Percentiles rank a stretch among this genome's conserved stretches.
Conservation (phyloP, 2,113 vertebrate species). For the Lynx canadensis region DNA sequence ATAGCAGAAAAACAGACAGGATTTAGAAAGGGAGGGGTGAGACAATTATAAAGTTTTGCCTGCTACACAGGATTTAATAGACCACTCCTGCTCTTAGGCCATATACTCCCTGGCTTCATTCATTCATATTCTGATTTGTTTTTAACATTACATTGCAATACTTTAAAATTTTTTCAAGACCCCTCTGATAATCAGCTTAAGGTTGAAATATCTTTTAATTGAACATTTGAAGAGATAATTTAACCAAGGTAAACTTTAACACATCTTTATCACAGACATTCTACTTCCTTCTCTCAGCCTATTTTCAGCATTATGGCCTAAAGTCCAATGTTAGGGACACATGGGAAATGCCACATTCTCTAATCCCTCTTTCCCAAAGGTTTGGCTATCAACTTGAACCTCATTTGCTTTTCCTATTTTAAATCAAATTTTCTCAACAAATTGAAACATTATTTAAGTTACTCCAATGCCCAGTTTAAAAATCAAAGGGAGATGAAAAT, state of each 20-base stretch:
- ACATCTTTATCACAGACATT: neutral
- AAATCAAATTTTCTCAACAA: constrained; percentile 36
- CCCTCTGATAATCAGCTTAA: neutral
- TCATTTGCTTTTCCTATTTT: neutral
- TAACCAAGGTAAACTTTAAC: neutral
- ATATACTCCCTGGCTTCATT: neutral
- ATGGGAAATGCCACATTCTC: neutral
- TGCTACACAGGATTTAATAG: neutral
- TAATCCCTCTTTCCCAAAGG: constrained; percentile 3
- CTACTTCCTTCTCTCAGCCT: neutral
- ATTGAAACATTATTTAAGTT: neutral
- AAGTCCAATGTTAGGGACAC: neutral
- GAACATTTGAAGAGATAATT: neutral
- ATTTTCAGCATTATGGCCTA: neutral
- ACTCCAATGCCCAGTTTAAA: neutral
- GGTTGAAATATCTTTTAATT: neutral
- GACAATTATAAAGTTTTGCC: neutral
- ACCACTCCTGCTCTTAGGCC: neutral
- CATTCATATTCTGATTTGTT: neutral
- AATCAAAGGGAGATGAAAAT: neutral
- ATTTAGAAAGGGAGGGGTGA: neutral
- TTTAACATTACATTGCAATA: neutral
- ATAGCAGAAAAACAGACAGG: neutral
- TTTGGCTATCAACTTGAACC: neutral
- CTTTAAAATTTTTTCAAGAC: neutral